Percentiles rank a stretch among this genome's conserved stretches.
Conservation (phyloP, 1,140 invertebrate species). For the Euura saliciscinereae region DNA sequence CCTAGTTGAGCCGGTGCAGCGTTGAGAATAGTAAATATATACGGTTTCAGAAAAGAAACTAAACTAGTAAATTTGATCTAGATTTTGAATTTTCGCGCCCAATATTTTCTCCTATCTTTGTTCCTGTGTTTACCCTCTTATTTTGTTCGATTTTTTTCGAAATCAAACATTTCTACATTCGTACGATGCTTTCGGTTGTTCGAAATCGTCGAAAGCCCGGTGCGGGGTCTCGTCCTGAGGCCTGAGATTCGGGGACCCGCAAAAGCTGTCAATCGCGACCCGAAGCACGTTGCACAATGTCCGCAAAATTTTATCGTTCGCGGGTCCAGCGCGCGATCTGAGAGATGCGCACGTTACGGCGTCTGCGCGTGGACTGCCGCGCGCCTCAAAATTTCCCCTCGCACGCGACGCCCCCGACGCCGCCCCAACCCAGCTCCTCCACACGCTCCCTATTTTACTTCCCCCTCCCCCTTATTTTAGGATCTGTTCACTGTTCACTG, state of each 20-base stretch:
- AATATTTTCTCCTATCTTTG: too few species aligned
- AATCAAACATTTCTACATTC: too few species aligned
- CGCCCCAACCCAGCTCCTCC: constrained; percentile 20
- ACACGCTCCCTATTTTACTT: constrained; percentile 11
- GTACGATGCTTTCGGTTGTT: too few species aligned
- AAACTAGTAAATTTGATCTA: too few species aligned
- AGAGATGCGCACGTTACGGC: constrained; percentile 48
- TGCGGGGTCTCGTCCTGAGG: background rate
- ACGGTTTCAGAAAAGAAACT: too few species aligned
- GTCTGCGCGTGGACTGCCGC: constrained; percentile 52
- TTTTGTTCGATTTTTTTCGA: too few species aligned
- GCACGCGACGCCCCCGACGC: constrained; percentile 28
- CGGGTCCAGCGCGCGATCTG: background rate
- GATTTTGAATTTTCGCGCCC: too few species aligned
- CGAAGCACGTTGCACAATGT: constrained; percentile 6
- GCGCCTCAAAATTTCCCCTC: constrained; percentile 3
- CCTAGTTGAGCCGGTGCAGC: too few species aligned
- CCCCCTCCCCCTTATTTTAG: constrained; percentile 6
- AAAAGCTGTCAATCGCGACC: constrained; percentile 1
- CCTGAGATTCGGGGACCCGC: background rate
- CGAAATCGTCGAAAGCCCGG: too few species aligned
- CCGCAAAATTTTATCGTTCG: background rate
- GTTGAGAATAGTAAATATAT: too few species aligned
- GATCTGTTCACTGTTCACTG: too few species aligned
- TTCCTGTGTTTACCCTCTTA: too few species aligned